Percentiles rank a stretch among this genome's conserved stretches.
Conservation (phyloP, 2,888 invertebrate species). For the Poecilus cupreus region DNA sequence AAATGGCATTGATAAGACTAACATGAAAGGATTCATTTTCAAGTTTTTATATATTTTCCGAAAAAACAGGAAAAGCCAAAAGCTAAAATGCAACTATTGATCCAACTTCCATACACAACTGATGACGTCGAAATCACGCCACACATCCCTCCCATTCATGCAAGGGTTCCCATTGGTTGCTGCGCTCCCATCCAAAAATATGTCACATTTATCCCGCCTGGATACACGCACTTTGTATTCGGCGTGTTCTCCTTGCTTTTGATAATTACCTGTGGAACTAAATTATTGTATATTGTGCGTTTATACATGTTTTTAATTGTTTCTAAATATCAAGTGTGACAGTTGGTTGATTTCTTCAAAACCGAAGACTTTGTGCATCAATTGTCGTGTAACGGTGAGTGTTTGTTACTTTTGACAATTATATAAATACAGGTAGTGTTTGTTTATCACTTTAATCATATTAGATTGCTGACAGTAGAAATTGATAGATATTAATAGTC, state of each 20-base stretch:
- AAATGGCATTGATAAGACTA: not conserved
- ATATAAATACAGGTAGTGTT: constrained; percentile 25
- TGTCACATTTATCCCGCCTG: constrained; percentile 60
- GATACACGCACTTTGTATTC: constrained; percentile 58
- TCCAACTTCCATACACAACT: constrained; percentile 48
- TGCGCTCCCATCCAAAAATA: constrained; percentile 62
- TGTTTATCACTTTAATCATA: constrained; percentile 38
- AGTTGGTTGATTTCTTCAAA: constrained; percentile 26
- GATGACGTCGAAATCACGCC: constrained; percentile 64
- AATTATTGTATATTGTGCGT: constrained; percentile 45
- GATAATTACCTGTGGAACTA: constrained; percentile 38
- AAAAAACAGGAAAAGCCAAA: not conserved
- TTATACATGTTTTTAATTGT: constrained; percentile 40
- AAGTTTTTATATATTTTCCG: not conserved
- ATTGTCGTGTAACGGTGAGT: constrained; percentile 51
- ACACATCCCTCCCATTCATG: constrained; percentile 63
- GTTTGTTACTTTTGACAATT: constrained; percentile 40
- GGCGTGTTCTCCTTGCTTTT: constrained; percentile 54
- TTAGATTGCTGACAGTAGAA: constrained; percentile 16
- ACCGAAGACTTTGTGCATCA: constrained; percentile 35
- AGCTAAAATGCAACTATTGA: constrained; percentile 41
- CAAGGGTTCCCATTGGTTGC: constrained; percentile 62
- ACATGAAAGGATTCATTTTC: not conserved
- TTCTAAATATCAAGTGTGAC: constrained; percentile 45
- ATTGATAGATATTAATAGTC: constrained; percentile 6